Conservation (phyloP, 2,797 vertebrate genomes). For the Bufotes viridis region DNA sequence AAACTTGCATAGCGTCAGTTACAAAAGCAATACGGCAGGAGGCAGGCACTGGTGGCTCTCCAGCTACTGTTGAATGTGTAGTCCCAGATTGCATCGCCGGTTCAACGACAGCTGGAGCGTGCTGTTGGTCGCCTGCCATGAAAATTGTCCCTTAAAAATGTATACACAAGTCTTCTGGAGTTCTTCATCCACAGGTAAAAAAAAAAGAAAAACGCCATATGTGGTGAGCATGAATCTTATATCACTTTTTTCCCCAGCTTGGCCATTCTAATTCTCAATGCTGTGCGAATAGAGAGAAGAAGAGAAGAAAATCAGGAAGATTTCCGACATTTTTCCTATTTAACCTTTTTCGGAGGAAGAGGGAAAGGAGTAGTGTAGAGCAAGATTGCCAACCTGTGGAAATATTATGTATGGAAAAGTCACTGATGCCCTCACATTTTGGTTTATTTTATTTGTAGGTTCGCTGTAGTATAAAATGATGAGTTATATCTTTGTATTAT, state of each 20-base stretch:
- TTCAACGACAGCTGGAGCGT: not conserved
- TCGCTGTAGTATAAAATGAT: not conserved
- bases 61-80: not conserved
- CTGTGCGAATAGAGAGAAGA: constrained; percentile 73
- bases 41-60: constrained; percentile 2
- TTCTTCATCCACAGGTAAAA: not conserved
- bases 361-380: not conserved
- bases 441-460: not conserved
- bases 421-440: not conserved
- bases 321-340: not conserved
- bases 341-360: not conserved
- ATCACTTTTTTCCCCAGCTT: constrained; percentile 82
- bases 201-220: not conserved
- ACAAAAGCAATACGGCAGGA: constrained; percentile 19
- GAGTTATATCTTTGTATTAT: not conserved
- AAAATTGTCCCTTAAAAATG: constrained; percentile 24
- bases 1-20: constrained; percentile 37
- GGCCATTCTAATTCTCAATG: constrained; percentile 83
- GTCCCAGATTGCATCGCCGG: constrained; percentile 1
- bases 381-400: not conserved
- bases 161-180: constrained; percentile 4
- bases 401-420: not conserved
- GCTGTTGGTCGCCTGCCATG: not conserved
- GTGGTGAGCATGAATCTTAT: constrained; percentile 64
- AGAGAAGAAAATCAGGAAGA: constrained; percentile 58